A percentile compares a stretch with the other conserved stretches of the same genome.
Conservation (phyloP, 2,113 vertebrate genomes). For the Onychorhynchus coronatus region DNA sequence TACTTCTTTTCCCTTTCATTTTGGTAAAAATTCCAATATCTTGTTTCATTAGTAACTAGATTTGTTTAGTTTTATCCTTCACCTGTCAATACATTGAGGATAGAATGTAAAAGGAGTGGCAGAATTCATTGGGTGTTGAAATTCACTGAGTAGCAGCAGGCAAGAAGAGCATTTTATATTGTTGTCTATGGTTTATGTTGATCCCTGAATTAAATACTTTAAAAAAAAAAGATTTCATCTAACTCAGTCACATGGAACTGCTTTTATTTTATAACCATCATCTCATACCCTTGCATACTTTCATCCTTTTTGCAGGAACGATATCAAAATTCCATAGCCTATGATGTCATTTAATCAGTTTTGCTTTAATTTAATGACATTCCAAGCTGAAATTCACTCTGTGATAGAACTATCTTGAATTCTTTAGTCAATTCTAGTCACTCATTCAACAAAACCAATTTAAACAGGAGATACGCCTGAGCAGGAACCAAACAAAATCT, state of each 20-base stretch:
- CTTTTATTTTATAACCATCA: neutral
- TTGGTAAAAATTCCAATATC: neutral
- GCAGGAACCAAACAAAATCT: neutral
- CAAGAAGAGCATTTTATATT: neutral
- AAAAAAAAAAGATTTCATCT: neutral
- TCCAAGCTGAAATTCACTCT: neutral
- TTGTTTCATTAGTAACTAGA: neutral
- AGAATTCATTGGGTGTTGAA: neutral
- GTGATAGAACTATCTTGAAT: neutral
- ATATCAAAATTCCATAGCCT: neutral
- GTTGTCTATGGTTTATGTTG: neutral
- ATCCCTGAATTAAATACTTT: neutral
- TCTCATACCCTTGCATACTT: neutral
- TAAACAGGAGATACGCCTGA: neutral
- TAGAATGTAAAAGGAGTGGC: accelerated
- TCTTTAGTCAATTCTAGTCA: neutral
- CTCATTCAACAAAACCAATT: neutral
- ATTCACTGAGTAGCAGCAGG: neutral
- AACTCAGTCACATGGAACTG: neutral
- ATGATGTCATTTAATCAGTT: neutral
- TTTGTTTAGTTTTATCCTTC: neutral
- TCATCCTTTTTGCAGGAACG: neutral
- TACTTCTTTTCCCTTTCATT: neutral
- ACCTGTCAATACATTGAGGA: neutral
- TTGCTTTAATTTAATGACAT: neutral